Base-by-base conservation (phyloP, 2,888 invertebrate species). In the Seladonia tumulorum region DNA sequence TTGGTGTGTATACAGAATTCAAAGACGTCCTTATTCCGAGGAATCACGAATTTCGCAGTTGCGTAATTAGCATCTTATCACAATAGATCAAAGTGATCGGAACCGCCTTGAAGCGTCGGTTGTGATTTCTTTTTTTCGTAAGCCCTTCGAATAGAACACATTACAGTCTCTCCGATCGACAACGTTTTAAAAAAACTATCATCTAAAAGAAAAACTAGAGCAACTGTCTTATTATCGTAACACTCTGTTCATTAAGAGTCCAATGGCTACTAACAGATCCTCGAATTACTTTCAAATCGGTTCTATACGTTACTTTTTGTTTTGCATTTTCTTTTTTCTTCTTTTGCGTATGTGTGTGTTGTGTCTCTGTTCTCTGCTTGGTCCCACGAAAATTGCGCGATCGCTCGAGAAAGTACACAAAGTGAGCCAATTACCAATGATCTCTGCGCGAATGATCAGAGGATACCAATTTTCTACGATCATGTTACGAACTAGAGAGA, bases 301-400 rank as follows among this genome's bases (percentile, higher is more conserved):
- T 77, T 68, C 45, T 47, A 42, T 39, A 47, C 29, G 18, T 1
- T 39, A 22, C 5, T 39, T 22, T 39, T 39, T 42, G n/a, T 35
- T 68, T 68, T 22, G 35, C 10, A 4, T 66, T 29, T 35, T 35
- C 35, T 35, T 35, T 63, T 35, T 29, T 35, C 16, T 8, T 16
- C 5, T 5, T 22, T 8, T n/a, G 22, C 2, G n/a, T 1, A 12
- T 12, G n/a, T 3, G n/a, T 22, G 22, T 57, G 12, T 39, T n/a
- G 29, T 39, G 66, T 79, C 89, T 86, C 87, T 87, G 82, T 87
- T 85, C 86, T 83, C 86, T 83, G 79, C 79, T 92, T 92, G 92
- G 92, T 91, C 92, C 92, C 92, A 88, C 89, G 88, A 91, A 91
- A 68, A 90, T 90, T 92, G 90, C 87, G 87, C 89, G 88, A 88